Conservation (phyloP, 1,140 invertebrate genomes). For the Ceratitis capitata region DNA sequence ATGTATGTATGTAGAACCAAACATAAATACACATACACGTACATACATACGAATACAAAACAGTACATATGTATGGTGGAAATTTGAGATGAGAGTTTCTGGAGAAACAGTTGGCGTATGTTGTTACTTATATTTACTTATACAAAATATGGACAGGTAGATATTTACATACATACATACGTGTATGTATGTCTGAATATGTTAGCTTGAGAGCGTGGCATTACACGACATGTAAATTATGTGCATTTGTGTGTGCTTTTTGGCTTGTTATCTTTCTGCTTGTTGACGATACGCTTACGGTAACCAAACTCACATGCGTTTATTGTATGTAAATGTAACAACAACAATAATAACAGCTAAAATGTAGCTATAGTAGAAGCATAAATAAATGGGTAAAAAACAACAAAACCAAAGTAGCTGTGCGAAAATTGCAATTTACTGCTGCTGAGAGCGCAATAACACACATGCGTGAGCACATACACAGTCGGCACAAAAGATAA, state of each 20-base stretch:
- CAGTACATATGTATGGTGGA: background rate
- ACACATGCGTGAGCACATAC: constrained; percentile 1
- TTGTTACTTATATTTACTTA: background rate
- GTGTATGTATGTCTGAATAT: background rate
- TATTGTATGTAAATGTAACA: constrained; percentile 21
- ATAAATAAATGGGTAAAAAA: background rate
- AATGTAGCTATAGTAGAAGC: background rate
- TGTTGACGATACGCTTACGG: constrained; percentile 15
- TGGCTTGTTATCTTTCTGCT: constrained; percentile 37
- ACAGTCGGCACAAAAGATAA: constrained; percentile 8
- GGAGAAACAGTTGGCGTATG: constrained; percentile 5
- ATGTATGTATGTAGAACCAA: background rate
- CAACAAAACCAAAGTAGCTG: background rate
- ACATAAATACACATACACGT: background rate
- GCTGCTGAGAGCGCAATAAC: background rate
- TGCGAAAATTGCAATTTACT: constrained; percentile 27
- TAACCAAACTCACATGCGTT: background rate
- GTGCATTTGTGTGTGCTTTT: constrained; percentile 4
- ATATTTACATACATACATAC: background rate
- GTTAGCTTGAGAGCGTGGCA: background rate
- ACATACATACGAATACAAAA: background rate
- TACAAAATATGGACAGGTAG: too few species aligned
- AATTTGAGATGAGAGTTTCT: constrained; percentile 10
- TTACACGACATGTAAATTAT: background rate
- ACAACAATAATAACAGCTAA: background rate